Evolutionary conservation across 1,140 invertebrate species (phyloP).

Genomic region (Papilio polytes): DNA sequence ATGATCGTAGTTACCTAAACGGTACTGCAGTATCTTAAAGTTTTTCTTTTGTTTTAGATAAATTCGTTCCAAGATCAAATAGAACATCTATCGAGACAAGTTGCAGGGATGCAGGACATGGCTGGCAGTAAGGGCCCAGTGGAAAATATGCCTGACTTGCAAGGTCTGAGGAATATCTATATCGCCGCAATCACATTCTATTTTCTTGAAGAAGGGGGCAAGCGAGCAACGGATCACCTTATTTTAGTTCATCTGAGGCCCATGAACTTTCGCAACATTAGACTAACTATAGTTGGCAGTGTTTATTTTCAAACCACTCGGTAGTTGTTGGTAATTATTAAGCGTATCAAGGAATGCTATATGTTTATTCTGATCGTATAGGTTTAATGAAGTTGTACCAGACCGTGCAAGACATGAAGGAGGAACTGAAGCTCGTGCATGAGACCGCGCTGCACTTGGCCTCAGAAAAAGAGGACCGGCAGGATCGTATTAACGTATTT

Average conservation of each 20-base stretch:
- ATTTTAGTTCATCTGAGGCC: background rate
- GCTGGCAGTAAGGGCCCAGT: slow-evolving; percentile 56
- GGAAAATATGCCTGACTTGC: slow-evolving; percentile 65
- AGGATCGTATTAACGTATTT: slow-evolving; percentile 70
- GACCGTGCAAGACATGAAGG: slow-evolving; percentile 75
- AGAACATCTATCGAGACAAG: slow-evolving; percentile 67
- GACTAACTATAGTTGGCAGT: background rate
- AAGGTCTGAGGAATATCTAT: slow-evolving; percentile 52
- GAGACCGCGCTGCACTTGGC: slow-evolving; percentile 68
- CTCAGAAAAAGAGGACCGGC: slow-evolving; percentile 72
- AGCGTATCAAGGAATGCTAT: background rate
- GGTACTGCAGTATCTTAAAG: background rate
- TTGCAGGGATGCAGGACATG: slow-evolving; percentile 52
- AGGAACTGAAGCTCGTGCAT: slow-evolving; percentile 68
- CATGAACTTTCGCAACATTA: background rate
- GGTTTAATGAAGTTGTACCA: slow-evolving; percentile 68
- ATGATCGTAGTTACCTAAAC: too few species aligned
- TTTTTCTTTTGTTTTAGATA: slow-evolving; percentile 53
- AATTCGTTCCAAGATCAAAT: slow-evolving; percentile 78
- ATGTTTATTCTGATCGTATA: slow-evolving; percentile 38
- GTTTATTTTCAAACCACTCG: background rate
- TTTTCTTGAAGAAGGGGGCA: background rate
- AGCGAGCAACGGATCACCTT: background rate
- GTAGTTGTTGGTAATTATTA: background rate
- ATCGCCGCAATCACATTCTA: too few species aligned